These are phyloP conservation scores for Aratinga solstitialis DNA, from an alignment of 2,797 vertebrate species.

Conservation along the genomic window DNA sequence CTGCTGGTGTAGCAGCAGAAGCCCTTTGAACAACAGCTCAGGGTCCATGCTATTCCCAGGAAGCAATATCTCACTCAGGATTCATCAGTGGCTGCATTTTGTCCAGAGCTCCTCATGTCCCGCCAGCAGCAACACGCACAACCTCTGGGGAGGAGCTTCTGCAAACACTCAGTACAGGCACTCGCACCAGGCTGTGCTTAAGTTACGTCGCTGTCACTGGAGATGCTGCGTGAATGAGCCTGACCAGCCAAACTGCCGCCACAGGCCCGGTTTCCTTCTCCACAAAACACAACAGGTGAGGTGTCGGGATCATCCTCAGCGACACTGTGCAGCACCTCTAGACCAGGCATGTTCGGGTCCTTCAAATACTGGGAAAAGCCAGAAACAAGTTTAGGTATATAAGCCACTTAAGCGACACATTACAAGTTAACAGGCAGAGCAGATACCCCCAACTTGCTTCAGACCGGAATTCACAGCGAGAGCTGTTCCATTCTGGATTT, in stretches of 20 bases:
- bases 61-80: fast-evolving
- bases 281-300: background rate
- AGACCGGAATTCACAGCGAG: background rate
- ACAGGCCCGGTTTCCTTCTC: background rate
- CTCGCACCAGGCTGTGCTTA: fast-evolving
- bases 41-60: fast-evolving
- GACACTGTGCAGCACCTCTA: background rate
- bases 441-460: background rate
- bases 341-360: background rate
- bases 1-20: background rate
- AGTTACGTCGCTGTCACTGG: background rate
- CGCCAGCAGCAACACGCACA: background rate
- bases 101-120: fast-evolving
- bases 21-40: background rate
- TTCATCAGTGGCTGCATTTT: background rate
- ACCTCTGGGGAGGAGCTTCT: fast-evolving
- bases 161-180: background rate
- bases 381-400: background rate
- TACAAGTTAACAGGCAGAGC: background rate
- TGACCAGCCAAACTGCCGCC: background rate
- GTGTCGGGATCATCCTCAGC: background rate
- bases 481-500: background rate
- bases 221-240: background rate
- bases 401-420: background rate
- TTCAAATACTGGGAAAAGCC: conserved; percentile 28